Base-by-base conservation (phyloP, 2,797 vertebrate species). In the Sitta carolinensis region DNA sequence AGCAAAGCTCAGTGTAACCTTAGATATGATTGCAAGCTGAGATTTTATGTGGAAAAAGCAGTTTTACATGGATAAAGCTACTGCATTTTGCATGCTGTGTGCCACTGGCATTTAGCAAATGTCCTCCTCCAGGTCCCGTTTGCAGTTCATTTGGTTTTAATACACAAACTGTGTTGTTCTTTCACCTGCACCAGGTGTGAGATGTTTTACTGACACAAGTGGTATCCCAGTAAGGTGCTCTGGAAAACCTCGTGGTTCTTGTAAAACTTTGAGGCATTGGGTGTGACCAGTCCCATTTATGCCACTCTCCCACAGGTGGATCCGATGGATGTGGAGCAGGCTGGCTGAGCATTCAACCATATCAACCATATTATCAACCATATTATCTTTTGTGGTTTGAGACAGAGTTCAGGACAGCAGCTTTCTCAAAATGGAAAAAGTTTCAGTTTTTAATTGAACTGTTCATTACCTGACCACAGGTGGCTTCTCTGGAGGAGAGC, bases 401-500 rank as follows among this genome's bases (percentile, higher is more conserved):
- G 16, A 45, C 8, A 54, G 45, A 21, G 22, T 54, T 93, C 36
- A 62, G 30, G 38, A 59, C 38, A 59, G 54, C 23, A 74, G 50
- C 50, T 82, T 82, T 85, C 66, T 66, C 55, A 58, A 66, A 80
- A 45, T 36, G 40, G 80, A 72, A 62, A 62, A 11, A 45, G 38
- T 29, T 80, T 51, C 42, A 32, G 54, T 89, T 67, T 47, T 72
- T 54, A 57, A 13, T 64, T 43, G 38, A 70, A 20, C 12, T 43
- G 0, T 22, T 67, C 21, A 21, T 87, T 73, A 17, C n/a, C 26
- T 3, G 5, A 16, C 43, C 17, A 5, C 0, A 10, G 17, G 32
- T 85, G 55, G 29, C 42, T 81, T 54, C 69, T 90, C 47, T 69
- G 20, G 43, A 62, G 51, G 59, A 34, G 47, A 13, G n/a, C 22